phyloP scores from a whole-genome alignment of 2,888 invertebrate genomes.

The Drosophila vallismaia region DNA sequence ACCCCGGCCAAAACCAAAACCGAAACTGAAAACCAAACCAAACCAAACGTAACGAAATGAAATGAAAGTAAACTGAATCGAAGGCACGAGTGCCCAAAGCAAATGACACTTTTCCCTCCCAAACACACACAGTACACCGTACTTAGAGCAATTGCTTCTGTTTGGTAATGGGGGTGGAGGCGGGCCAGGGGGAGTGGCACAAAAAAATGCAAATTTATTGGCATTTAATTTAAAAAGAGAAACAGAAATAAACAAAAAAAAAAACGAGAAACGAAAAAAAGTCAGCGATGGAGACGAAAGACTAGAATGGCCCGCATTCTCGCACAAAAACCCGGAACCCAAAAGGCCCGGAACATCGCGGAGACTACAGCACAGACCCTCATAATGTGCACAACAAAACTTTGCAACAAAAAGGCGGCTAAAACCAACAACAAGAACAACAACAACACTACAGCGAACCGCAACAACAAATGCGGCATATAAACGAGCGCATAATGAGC shows the following conservation, averaged over 20 bases:
- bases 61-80: slow-evolving; percentile 56
- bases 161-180: not conserved
- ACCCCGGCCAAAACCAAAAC: slow-evolving; percentile 4
- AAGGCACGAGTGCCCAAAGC: slow-evolving; percentile 52
- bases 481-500: slow-evolving; percentile 80
- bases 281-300: slow-evolving; percentile 4
- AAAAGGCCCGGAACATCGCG: slow-evolving; percentile 30
- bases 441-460: slow-evolving; percentile 42
- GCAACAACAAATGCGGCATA: slow-evolving; percentile 78
- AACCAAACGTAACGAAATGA: slow-evolving; percentile 25
- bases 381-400: slow-evolving; percentile 65
- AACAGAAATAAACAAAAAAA: slow-evolving; percentile 39
- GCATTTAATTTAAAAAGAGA: slow-evolving; percentile 73
- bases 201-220: slow-evolving; percentile 75
- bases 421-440: slow-evolving; percentile 10
- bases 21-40: slow-evolving; percentile 6
- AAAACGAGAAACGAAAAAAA: not conserved
- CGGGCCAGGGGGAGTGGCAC: not conserved
- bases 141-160: slow-evolving; percentile 37
- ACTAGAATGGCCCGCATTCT: slow-evolving; percentile 61
- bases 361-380: slow-evolving; percentile 50
- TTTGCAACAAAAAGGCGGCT: slow-evolving; percentile 39
- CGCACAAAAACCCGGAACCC: slow-evolving; percentile 39
- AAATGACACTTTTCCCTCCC: slow-evolving; percentile 63
- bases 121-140: slow-evolving; percentile 11